These are phyloP conservation scores for western clawed frog (Xenopus tropicalis) DNA, from an alignment of 2,113 vertebrate species.

Conservation along the genomic window DNA sequence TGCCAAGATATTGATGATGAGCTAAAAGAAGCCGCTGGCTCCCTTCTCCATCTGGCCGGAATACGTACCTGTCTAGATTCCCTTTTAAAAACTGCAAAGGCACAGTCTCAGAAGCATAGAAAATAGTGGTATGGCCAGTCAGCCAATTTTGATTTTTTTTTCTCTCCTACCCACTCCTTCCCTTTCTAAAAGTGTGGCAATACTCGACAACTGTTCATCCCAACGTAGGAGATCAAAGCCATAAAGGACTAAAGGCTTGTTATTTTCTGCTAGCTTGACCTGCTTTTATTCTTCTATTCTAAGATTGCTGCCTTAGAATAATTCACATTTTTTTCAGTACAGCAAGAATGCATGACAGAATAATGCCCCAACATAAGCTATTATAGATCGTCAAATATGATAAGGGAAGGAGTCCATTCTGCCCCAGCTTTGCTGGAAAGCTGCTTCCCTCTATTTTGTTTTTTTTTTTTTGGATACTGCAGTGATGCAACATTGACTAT, in stretches of 20 bases:
- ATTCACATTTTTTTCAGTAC: slow-evolving; percentile 43
- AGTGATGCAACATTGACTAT: slow-evolving; percentile 4
- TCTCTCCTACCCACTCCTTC: slow-evolving; percentile 49
- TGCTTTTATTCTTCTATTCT: slow-evolving; percentile 51
- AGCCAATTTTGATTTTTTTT: slow-evolving; percentile 61
- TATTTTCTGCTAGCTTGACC: slow-evolving; percentile 54
- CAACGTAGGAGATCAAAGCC: slow-evolving; percentile 96
- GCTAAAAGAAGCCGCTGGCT: slow-evolving; percentile 96
- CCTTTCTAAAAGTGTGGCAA: slow-evolving; percentile 64
- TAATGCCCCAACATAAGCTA: slow-evolving; percentile 54
- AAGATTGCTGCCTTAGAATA: slow-evolving; percentile 50
- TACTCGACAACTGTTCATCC: slow-evolving; percentile 72
- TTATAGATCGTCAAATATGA: slow-evolving; percentile 47
- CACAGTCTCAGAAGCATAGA: slow-evolving; percentile 81
- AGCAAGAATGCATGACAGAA: slow-evolving; percentile 52
- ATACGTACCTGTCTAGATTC: slow-evolving; percentile 86
- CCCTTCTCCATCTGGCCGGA: slow-evolving; percentile 92
- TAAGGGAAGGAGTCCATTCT: slow-evolving; percentile 31
- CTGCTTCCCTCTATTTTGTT: background rate
- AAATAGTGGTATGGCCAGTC: slow-evolving; percentile 72
- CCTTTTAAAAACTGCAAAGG: slow-evolving; percentile 80
- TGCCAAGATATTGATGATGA: slow-evolving; percentile 92
- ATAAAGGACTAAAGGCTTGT: slow-evolving; percentile 82
- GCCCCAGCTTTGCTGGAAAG: too few relatives aligned
- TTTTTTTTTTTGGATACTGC: background rate